Evolutionary conservation across 2,113 vertebrate species (phyloP).

Genomic region (Hoplias malabaricus): DNA sequence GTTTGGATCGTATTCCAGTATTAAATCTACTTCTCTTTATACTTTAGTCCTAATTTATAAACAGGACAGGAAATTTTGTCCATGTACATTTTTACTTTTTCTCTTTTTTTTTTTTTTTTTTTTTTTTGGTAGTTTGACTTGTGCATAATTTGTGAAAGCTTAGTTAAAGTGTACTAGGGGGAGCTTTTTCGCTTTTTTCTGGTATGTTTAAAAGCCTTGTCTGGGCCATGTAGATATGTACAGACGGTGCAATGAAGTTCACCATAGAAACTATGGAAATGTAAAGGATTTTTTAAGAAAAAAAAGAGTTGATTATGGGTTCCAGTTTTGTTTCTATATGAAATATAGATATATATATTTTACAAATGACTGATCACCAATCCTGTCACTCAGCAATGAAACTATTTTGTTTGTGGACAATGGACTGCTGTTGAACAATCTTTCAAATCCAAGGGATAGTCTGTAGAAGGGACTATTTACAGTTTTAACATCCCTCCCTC

Average conservation of each 20-base stretch:
- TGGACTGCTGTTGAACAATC: conserved; percentile 75
- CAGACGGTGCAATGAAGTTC: conserved; percentile 66
- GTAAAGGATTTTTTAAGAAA: conserved; percentile 70
- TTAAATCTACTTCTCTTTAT: conserved; percentile 92
- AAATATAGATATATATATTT: conserved; percentile 78
- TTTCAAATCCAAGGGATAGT: conserved; percentile 54
- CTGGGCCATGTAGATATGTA: conserved; percentile 82
- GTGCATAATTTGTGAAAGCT: conserved; percentile 80
- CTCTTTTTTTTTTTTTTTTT: conserved; percentile 45
- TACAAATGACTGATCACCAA: conserved; percentile 66
- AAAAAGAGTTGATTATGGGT: conserved; percentile 59
- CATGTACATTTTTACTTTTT: conserved; percentile 73
- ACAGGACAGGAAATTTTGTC: conserved; percentile 83
- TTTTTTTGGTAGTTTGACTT: conserved; percentile 76
- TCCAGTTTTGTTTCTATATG: conserved; percentile 70
- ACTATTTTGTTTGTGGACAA: conserved; percentile 65
- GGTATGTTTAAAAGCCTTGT: conserved; percentile 86
- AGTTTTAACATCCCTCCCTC: neutral
- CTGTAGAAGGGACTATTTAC: conserved; percentile 48
- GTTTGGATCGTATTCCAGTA: conserved; percentile 93
- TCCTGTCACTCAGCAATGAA: conserved; percentile 68
- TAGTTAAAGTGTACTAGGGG: conserved; percentile 68
- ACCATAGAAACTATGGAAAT: conserved; percentile 65
- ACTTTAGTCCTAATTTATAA: conserved; percentile 97
- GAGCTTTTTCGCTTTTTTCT: conserved; percentile 49